phyloP scores from a whole-genome alignment of 2,113 vertebrate species.

The Isichthys henryi region DNA sequence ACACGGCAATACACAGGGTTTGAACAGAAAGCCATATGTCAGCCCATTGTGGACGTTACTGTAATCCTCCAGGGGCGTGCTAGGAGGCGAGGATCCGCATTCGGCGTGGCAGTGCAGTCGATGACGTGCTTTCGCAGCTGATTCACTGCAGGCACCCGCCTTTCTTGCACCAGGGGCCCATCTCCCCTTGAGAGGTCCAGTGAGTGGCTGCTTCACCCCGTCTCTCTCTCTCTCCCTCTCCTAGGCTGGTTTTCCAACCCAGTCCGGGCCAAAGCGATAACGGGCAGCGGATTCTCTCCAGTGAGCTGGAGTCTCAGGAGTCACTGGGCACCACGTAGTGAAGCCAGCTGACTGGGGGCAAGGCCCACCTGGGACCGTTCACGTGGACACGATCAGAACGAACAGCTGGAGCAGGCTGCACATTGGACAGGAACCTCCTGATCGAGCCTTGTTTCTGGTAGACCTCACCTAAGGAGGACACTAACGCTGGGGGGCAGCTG shows the following conservation, averaged over 20 bases:
- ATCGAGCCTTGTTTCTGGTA: not conserved
- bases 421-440: not conserved
- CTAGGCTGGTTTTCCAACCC: conserved; percentile 61
- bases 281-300: conserved; percentile 53
- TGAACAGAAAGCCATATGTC: not conserved
- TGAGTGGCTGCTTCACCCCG: not conserved
- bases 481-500: not conserved
- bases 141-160: not conserved
- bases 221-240: conserved; percentile 17
- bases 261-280: conserved; percentile 63
- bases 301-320: conserved; percentile 62
- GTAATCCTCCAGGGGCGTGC: not conserved
- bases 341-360: conserved; percentile 4
- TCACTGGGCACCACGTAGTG: conserved; percentile 45
- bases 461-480: not conserved
- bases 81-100: not conserved
- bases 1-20: not conserved
- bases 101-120: not conserved
- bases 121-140: not conserved
- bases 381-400: not conserved
- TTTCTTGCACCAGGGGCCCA: not conserved
- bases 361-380: not conserved
- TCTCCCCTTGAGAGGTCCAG: not conserved
- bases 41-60: not conserved
- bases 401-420: not conserved